A percentile compares a stretch with the other conserved stretches of the same genome.
phyloP scores from a whole-genome alignment of 1,140 invertebrate species.

The Diorhabda carinulata region DNA sequence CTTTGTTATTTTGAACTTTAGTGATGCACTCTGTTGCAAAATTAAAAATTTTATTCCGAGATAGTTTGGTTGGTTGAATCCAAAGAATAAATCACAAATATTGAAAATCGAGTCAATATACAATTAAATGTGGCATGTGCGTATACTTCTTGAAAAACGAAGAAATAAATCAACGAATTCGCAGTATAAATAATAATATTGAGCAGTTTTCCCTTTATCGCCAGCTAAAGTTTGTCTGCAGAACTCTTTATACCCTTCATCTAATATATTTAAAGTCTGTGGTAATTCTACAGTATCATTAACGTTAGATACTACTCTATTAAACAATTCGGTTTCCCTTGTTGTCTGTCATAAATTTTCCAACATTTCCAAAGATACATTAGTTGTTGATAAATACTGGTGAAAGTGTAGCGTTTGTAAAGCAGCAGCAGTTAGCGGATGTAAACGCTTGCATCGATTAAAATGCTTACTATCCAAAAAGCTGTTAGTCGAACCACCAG shows the following conservation, averaged over 20 bases:
- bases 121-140: slow-evolving; percentile 43
- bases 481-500: slow-evolving; percentile 44
- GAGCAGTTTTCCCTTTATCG: slow-evolving; percentile 39
- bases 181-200: slow-evolving; percentile 31
- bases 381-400: slow-evolving; percentile 35
- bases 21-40: slow-evolving; percentile 24
- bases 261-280: slow-evolving; percentile 39
- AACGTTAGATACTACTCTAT: slow-evolving; percentile 42
- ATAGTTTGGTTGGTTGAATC: slow-evolving; percentile 37
- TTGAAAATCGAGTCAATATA: slow-evolving; percentile 31
- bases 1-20: slow-evolving; percentile 29
- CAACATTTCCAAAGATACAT: slow-evolving; percentile 21
- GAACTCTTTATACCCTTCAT: slow-evolving; percentile 32
- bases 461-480: slow-evolving; percentile 41
- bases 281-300: slow-evolving; percentile 41
- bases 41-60: slow-evolving; percentile 28
- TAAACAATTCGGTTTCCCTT: slow-evolving; percentile 34
- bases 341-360: slow-evolving; percentile 21
- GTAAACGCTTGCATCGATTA: slow-evolving; percentile 37
- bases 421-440: slow-evolving; percentile 41
- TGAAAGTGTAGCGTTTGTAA: slow-evolving; percentile 37
- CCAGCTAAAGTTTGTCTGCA: slow-evolving; percentile 27
- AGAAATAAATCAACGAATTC: slow-evolving; percentile 33
- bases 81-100: slow-evolving; percentile 36
- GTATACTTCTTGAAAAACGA: slow-evolving; percentile 33